Evolutionary conservation across 2,797 vertebrate species (phyloP).

Genomic region (Enoplosus armatus): DNA sequence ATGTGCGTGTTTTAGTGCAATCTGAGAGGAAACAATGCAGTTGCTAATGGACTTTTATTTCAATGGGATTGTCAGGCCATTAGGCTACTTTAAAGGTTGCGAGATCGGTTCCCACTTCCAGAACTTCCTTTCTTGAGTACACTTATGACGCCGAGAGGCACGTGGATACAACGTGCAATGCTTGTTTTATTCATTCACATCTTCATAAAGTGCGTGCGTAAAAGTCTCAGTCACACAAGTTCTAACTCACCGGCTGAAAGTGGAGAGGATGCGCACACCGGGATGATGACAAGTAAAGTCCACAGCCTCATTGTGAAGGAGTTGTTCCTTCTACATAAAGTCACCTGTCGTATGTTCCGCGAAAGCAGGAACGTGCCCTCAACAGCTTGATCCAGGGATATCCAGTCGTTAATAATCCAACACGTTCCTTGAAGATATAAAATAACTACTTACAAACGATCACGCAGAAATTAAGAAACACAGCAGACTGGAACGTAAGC

Average conservation of each 20-base stretch:
- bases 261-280: slow-evolving; percentile 64
- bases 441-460: background rate
- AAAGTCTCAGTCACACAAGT: slow-evolving; percentile 7
- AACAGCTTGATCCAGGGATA: background rate
- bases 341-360: slow-evolving; percentile 34
- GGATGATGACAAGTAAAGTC: slow-evolving; percentile 64
- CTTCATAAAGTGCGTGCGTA: slow-evolving; percentile 2
- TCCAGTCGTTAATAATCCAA: slow-evolving; percentile 14
- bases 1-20: background rate
- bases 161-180: background rate
- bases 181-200: background rate
- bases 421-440: background rate
- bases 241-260: slow-evolving; percentile 72
- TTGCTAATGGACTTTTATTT: too few relatives aligned
- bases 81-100: background rate
- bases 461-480: background rate
- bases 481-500: too few relatives aligned
- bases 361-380: background rate
- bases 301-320: slow-evolving; percentile 69
- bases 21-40: background rate
- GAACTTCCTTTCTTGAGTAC: too few relatives aligned
- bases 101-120: background rate
- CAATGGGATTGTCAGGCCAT: too few relatives aligned
- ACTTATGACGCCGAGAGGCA: background rate
- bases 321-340: slow-evolving; percentile 4